Evolutionary conservation across 2,888 invertebrate genomes (phyloP).

Genomic region (Drosophila mimetica): DNA sequence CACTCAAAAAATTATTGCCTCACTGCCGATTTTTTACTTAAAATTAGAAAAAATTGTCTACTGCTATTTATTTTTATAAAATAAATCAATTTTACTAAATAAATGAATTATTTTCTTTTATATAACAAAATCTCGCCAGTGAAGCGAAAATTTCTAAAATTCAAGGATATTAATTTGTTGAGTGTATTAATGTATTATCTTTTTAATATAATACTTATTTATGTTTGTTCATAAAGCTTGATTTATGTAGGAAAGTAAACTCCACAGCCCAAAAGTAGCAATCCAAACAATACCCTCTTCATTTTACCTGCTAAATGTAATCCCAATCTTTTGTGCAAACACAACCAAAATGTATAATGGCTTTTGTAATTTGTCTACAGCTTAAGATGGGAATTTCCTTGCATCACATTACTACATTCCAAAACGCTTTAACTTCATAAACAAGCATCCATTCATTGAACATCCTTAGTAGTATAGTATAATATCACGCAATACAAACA

Average conservation of each 20-base stretch:
- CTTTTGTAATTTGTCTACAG: neutral
- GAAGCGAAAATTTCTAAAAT: no score
- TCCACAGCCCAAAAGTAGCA: no score
- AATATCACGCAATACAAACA: constrained; percentile 14
- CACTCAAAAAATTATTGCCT: no score
- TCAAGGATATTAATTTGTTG: no score
- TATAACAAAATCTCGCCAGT: no score
- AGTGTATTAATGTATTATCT: no score
- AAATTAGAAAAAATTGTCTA: no score
- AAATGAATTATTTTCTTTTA: no score
- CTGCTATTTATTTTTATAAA: no score
- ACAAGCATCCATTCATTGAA: constrained; percentile 5
- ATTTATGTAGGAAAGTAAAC: neutral
- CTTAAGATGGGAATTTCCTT: no score
- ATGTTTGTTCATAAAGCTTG: neutral
- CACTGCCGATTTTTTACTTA: no score
- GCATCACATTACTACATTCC: neutral
- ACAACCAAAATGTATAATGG: neutral
- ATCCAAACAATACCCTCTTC: neutral
- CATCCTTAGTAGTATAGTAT: constrained; percentile 4
- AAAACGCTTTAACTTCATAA: constrained; percentile 5
- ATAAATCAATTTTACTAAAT: no score
- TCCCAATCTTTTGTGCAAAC: neutral
- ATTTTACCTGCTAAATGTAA: neutral
- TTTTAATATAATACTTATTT: neutral